These are phyloP conservation scores for Pandion haliaetus DNA, from an alignment of 2,113 vertebrate species.

Conservation along the genomic window DNA sequence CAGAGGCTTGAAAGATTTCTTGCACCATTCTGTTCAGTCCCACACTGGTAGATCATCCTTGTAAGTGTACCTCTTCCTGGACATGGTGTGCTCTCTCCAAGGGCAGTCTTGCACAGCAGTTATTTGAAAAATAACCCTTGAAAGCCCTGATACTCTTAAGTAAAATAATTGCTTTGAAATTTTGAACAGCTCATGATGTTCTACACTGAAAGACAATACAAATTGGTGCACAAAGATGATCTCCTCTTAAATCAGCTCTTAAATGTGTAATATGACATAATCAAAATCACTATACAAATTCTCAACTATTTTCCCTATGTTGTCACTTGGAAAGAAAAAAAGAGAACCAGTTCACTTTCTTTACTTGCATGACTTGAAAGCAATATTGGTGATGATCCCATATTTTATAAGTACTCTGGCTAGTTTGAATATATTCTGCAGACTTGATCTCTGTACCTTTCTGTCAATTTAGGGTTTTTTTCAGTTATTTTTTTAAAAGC, in stretches of 20 bases:
- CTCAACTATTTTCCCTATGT: not conserved
- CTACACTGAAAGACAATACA: not conserved
- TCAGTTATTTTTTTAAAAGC: constrained; percentile 12
- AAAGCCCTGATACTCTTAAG: not conserved
- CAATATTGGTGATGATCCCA: not conserved
- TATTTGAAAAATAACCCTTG: not conserved
- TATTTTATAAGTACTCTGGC: constrained; percentile 32
- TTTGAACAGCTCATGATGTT: not conserved
- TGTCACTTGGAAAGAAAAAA: constrained; percentile 45
- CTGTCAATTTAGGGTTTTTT: not conserved
- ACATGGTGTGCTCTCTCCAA: not conserved
- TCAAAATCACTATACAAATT: not conserved
- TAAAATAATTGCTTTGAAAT: not conserved
- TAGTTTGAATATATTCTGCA: constrained; percentile 7
- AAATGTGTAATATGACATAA: not conserved
- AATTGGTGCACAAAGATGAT: not conserved
- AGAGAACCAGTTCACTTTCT: constrained; percentile 22
- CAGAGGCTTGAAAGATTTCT: not conserved
- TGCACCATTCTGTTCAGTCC: not conserved
- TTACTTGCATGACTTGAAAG: not conserved
- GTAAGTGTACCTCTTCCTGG: not conserved
- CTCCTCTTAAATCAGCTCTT: not conserved
- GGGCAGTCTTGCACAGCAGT: not conserved
- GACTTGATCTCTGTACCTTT: not conserved
- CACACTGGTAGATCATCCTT: not conserved